Base-by-base conservation (phyloP, 2,888 invertebrate genomes). In the Leptopilina myrica region DNA sequence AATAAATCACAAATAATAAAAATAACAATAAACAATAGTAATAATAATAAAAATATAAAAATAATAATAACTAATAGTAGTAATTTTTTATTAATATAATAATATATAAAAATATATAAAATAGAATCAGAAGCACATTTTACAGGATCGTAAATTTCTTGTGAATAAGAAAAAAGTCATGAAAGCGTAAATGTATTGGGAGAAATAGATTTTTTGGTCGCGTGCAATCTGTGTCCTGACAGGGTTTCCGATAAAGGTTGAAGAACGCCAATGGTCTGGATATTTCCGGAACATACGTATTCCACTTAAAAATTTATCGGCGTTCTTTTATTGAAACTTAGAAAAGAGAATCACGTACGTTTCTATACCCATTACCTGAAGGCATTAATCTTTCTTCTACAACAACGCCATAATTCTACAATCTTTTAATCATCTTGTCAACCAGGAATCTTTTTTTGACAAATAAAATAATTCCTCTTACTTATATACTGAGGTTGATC, bases 261-360 rank as follows among this genome's bases (percentile, higher is more conserved):
- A 56, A 56, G 56, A 15, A 73, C 56, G 73, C 73, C 56, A 73
- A 73, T 73, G 56, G 56, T 73, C 73, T 56, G 40, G 73, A 56
- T 73, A 73, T 73, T 73, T 73, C 73, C 26, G 8, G 73, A 69
- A 69, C 69, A 69, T 69, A 69, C 53, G 53, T 69, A 69, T 69
- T 69, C 53, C 53, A 69, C 69, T 69, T 69, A 69, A 56, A 69
- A 69, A 69, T 69, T 69, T 69, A 69, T 69, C 69, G 69, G 14
- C n/a, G 69, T 53, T 33, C 69, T 33, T 69, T 69, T 69, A 69
- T 69, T 69, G 69, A 69, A 69, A 69, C 69, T 69, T 69, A 33
- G 69, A 69, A 69, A 26, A 33, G 49, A 43, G n/a, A 69, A 53
- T 26, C 69, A 69, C 69, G 33, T 53, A 69, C 26, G 53, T 20